Base-by-base conservation (phyloP, 2,888 invertebrate species). In the Tromatobia lineatoria region DNA sequence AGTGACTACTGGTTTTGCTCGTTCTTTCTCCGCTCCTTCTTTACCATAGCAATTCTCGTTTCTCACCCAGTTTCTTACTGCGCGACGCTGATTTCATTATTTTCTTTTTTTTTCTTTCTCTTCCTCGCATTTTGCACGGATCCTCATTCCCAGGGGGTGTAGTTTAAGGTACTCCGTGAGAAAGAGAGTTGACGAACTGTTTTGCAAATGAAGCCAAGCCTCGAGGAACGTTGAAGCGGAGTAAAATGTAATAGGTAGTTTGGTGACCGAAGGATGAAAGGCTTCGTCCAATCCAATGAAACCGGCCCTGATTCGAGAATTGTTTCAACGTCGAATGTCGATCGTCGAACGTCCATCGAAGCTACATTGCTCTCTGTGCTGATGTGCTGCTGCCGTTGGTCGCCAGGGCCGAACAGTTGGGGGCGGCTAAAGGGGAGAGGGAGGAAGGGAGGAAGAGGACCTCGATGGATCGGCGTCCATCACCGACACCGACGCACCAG, bases 381-480 rank as follows among this genome's bases (percentile, higher is more conserved):
- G 64, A 38, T 64, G 61, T 34, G 64, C 11, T 59, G 57, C 71
- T 13, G 73, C 25, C 18, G 73, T 47, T 74, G 80, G 80, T 54
- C 45, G 59, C 45, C 45, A 34, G 52, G 52, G 18, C 38, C 52
- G 66, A 64, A 75, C 73, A 42, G 73, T 78, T 61, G 23, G 38
- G 52, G 18, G 70, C 6, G 34, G 20, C 25, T 13, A 23, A 45
- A 38, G 73, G 82, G 42, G 70, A 70, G 54, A 66, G 80, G 64
- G 75, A 54, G 59, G 73, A 57, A 66, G 57, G 25, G 29, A 54
- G 82, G 61, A 81, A 75, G 80, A 69, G 85, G 67, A 85, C 69
- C 69, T 74, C 83, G 70, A 86, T 85, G 85, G 87, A 87, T 88
- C 88, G 87, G 85, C 87, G 87, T 88, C 88, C 86, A 88, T 88